Evolutionary conservation across 2,797 vertebrate species (phyloP).

Genomic region (Melanogrammus aeglefinus): DNA sequence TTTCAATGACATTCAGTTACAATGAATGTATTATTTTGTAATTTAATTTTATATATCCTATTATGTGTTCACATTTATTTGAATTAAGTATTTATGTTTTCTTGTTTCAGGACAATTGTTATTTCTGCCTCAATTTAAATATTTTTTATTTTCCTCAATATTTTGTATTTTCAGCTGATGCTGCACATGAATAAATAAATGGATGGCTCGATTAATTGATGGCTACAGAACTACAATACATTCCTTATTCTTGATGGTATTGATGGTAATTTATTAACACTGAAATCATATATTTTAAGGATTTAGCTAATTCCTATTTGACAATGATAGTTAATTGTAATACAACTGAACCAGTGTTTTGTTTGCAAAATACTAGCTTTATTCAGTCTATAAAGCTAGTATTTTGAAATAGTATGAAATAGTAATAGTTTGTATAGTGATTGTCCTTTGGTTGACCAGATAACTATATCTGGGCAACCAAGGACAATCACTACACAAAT

Average conservation of each 20-base stretch:
- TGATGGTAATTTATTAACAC: background rate
- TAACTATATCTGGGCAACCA: background rate
- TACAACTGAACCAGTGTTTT: background rate
- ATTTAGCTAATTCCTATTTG: background rate
- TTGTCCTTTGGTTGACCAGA: too few relatives aligned
- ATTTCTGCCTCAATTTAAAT: background rate
- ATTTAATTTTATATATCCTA: constrained; percentile 15
- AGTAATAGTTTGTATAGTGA: too few relatives aligned
- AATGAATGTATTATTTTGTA: background rate
- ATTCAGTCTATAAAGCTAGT: too few relatives aligned
- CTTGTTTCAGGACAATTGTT: constrained; percentile 10
- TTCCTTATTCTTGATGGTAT: background rate
- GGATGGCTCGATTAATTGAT: constrained; percentile 10
- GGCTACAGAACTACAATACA: background rate
- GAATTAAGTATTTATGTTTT: constrained; percentile 44
- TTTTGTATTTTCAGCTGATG: constrained; percentile 16
- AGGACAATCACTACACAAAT: background rate
- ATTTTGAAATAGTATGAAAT: too few relatives aligned
- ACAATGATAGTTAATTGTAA: background rate
- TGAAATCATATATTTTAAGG: background rate
- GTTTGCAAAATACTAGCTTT: background rate
- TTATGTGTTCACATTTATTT: constrained; percentile 11
- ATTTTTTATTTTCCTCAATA: constrained; percentile 1
- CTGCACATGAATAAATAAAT: constrained; percentile 26
- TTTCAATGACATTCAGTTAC: constrained; percentile 2